Evolutionary conservation across 1,140 invertebrate species (phyloP).

Genomic region (Orius insidiosus): DNA sequence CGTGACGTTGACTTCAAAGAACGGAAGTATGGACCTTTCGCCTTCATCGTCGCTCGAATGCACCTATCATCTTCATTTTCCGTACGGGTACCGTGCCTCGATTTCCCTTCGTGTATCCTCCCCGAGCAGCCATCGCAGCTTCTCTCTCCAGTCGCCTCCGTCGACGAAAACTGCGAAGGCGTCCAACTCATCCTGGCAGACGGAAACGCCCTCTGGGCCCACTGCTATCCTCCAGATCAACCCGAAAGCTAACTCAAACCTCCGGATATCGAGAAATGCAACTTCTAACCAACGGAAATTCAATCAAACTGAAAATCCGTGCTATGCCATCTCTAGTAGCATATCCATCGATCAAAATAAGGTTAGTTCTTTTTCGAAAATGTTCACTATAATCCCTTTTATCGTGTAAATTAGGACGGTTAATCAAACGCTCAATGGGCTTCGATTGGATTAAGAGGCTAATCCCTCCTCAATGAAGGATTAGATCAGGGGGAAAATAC

Average conservation of each 20-base stretch:
- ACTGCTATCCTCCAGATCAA: slow-evolving; percentile 35
- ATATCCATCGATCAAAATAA: slow-evolving; percentile 10
- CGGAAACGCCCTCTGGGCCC: slow-evolving; percentile 28
- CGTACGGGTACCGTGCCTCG: slow-evolving; percentile 38
- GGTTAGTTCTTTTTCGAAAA: slow-evolving; percentile 6
- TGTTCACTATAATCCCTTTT: no score
- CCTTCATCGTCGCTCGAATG: slow-evolving; percentile 34
- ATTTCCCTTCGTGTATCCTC: slow-evolving; percentile 8
- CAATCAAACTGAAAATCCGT: slow-evolving; percentile 28
- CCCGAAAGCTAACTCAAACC: slow-evolving; percentile 16
- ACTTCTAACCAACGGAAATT: slow-evolving; percentile 35
- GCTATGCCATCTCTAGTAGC: slow-evolving; percentile 5
- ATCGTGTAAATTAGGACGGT: no score
- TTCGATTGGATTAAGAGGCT: no score
- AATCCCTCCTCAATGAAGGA: no score
- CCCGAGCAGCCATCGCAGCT: not conserved
- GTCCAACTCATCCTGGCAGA: slow-evolving; percentile 34
- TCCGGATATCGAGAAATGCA: slow-evolving; percentile 30
- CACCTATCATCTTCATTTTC: slow-evolving; percentile 40
- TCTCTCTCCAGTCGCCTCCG: slow-evolving; percentile 2
- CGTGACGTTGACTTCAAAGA: slow-evolving; percentile 34
- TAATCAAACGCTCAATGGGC: no score
- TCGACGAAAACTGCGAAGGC: slow-evolving; percentile 28
- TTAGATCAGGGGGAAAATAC: no score
- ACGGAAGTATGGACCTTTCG: slow-evolving; percentile 38